Conservation (phyloP, 2,888 invertebrate species). For the Noctua janthina region DNA sequence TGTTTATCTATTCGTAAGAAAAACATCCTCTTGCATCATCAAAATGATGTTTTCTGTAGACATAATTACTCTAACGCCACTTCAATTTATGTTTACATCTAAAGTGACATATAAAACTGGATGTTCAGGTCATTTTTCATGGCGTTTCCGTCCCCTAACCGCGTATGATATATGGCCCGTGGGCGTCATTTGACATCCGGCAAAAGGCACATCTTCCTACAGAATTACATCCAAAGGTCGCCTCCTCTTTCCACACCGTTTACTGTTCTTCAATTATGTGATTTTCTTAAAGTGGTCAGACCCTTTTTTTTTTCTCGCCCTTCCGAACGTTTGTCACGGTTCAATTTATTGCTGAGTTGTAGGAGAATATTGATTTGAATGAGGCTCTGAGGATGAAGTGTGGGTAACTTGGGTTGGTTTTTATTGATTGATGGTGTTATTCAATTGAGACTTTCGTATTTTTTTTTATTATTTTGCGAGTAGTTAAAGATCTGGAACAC, state of each 20-base stretch:
- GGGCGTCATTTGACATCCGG: constrained; percentile 81
- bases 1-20: background rate
- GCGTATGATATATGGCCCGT: constrained; percentile 84
- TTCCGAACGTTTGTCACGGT: constrained; percentile 70
- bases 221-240: constrained; percentile 80
- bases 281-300: constrained; percentile 89
- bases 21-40: background rate
- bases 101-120: constrained; percentile 52
- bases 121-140: constrained; percentile 77
- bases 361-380: constrained; percentile 63
- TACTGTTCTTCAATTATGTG: constrained; percentile 90
- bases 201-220: constrained; percentile 79
- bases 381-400: constrained; percentile 19
- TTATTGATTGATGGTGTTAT: constrained; percentile 31
- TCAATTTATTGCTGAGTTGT: constrained; percentile 79
- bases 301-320: constrained; percentile 75
- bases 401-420: background rate
- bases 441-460: background rate
- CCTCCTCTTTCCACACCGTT: constrained; percentile 88
- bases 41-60: background rate
- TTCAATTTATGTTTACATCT: constrained; percentile 45
- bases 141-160: constrained; percentile 76
- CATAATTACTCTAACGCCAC: background rate
- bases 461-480: background rate
- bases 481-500: background rate